Evolutionary conservation across 1,140 invertebrate genomes (phyloP), one percentile per base, ranked within the genome.

Genomic region (Patella vulgata): DNA sequence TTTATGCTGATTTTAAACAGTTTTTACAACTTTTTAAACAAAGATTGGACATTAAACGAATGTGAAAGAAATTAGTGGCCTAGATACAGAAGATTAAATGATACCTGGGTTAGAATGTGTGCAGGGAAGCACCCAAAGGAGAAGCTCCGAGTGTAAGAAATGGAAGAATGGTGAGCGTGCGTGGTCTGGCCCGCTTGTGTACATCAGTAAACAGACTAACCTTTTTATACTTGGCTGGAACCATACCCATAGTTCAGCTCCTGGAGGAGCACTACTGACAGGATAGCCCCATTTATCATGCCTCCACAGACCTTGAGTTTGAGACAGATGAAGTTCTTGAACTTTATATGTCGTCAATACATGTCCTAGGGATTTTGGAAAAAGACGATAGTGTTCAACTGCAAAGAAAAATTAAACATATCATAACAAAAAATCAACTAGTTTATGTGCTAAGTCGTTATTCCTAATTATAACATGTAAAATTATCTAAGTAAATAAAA

Each of bases 301-400:
- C 60, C 91, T 89, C 96, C 96, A 99, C 48, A 95, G 84, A 3
- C 96, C 96, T 83, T 95, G 92, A 0, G 95, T 97, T 56, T 99
- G 86, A 60, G 90, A 91, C 33, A 99, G 86, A 81, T 98, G 94
- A 8, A 99, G 82, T 81, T 98, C 96, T 78, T 93, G 89, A 0
- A 98, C 89, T 78, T 91, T 86, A 79, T 95, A 93, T 19, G 90
- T 87, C 56, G 89, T 87, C 71, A 98, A 87, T n/a, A 98, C 90
- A 86, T 98, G 95, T 33, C 91, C 91, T 46, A 99, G 84, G 1
- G 94, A 90, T 74, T 94, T 89, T 19, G 97, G 95, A 85, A 98
- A 96, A 50, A 97, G 85, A 74, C 92, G 88, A 47, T 91, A 93
- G 85, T 97, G 92, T 31, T 56, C 55, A 51, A 77, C 79, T 82